Conservation (phyloP, 2,888 invertebrate species). For the Elaeidobius kamerunicus region DNA sequence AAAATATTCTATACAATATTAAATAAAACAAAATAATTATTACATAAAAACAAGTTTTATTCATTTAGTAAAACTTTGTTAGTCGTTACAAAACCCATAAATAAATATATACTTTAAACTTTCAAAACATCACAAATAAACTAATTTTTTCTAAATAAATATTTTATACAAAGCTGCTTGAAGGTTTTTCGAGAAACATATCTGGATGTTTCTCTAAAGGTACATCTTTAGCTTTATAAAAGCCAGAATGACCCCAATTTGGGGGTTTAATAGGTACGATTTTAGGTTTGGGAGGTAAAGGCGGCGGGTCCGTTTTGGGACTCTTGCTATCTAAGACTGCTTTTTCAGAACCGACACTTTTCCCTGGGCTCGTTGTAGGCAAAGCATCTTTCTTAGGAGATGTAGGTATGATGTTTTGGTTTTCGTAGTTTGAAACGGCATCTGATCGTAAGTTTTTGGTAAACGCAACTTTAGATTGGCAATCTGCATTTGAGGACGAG, state of each 20-base stretch:
- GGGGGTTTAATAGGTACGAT: slow-evolving; percentile 62
- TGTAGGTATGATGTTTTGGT: slow-evolving; percentile 36
- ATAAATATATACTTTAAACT: slow-evolving; percentile 12
- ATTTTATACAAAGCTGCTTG: slow-evolving; percentile 61
- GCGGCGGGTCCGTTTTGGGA: slow-evolving; percentile 57
- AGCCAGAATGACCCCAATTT: slow-evolving; percentile 54
- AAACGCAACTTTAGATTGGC: slow-evolving; percentile 27
- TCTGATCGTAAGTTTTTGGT: slow-evolving; percentile 37
- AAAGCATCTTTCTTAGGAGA: slow-evolving; percentile 9
- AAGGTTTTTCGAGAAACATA: slow-evolving; percentile 60
- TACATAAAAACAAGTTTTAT: slow-evolving; percentile 20
- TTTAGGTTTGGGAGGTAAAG: slow-evolving; percentile 73
- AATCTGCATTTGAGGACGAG: slow-evolving; percentile 18
- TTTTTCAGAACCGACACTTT: slow-evolving; percentile 4
- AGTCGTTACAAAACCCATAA: slow-evolving; percentile 14
- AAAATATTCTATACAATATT: background rate
- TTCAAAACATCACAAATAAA: slow-evolving; percentile 7
- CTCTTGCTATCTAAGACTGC: slow-evolving; percentile 20
- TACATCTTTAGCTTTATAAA: slow-evolving; percentile 38
- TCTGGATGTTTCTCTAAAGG: slow-evolving; percentile 39
- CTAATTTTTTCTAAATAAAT: slow-evolving; percentile 10
- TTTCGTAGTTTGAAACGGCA: slow-evolving; percentile 42
- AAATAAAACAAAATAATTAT: slow-evolving; percentile 6
- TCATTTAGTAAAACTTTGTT: slow-evolving; percentile 25
- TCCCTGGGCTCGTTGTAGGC: slow-evolving; percentile 2